Percentiles rank a stretch among this genome's conserved stretches.
These are phyloP conservation scores for Spinus pinus DNA, from an alignment of 2,797 vertebrate species.

Conservation along the genomic window DNA sequence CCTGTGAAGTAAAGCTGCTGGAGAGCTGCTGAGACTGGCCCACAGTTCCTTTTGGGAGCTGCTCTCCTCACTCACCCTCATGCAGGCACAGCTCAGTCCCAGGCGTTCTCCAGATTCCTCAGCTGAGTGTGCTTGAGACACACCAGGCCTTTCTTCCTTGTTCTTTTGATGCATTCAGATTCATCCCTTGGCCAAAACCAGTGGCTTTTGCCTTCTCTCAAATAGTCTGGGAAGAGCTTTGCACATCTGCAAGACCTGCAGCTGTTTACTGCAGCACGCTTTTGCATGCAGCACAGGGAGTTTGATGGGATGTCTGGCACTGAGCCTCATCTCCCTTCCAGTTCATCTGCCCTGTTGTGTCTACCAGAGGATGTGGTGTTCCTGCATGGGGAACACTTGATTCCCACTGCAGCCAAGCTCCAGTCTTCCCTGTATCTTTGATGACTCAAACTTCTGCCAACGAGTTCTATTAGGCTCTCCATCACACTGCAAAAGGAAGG, in stretches of 20 bases:
- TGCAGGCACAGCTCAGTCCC: background rate
- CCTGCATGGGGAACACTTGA: fast-evolving
- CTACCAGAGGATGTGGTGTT: background rate
- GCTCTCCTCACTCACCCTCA: background rate
- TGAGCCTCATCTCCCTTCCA: background rate
- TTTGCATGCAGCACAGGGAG: background rate
- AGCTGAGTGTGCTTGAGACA: background rate
- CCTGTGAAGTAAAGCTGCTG: background rate
- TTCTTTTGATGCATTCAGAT: background rate
- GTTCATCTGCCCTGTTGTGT: background rate
- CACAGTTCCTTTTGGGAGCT: background rate
- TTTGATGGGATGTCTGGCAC: background rate
- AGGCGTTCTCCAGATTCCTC: background rate
- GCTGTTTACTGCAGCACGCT: background rate
- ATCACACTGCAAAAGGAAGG: background rate
- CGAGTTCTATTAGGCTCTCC: background rate
- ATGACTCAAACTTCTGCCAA: background rate
- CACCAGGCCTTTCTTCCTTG: background rate
- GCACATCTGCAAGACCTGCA: background rate
- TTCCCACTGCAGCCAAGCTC: background rate
- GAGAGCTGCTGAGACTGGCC: background rate
- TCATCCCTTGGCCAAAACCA: background rate
- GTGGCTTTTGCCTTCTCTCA: background rate
- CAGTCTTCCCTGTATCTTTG: background rate
- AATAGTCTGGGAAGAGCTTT: background rate